Evolutionary conservation across 2,797 vertebrate genomes (phyloP).

Genomic region (Coccyzus lansbergi): DNA sequence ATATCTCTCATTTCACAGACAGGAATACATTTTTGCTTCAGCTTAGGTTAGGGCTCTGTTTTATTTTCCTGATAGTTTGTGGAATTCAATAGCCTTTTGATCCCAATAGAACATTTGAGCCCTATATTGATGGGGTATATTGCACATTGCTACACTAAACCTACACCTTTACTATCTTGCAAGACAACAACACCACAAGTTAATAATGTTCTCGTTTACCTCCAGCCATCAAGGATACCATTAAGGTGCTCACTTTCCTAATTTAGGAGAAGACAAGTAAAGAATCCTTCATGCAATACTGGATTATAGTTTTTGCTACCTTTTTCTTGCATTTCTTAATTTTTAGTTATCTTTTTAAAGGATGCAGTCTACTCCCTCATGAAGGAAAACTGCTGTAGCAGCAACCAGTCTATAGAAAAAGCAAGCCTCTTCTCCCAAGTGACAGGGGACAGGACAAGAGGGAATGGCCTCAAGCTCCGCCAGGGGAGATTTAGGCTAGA

Average conservation of each 20-base stretch:
- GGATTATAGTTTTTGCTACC: not conserved
- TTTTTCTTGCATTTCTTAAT: not conserved
- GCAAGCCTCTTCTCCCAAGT: no score
- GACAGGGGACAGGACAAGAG: no score
- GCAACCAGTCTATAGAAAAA: not conserved
- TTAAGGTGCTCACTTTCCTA: not conserved
- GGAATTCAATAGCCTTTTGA: not conserved
- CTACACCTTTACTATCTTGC: not conserved
- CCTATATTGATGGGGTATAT: accelerated
- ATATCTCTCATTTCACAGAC: not conserved
- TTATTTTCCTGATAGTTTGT: not conserved
- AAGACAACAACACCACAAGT: no score
- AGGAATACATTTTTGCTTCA: not conserved
- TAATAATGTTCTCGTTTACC: not conserved
- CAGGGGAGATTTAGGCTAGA: no score
- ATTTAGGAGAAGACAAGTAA: not conserved
- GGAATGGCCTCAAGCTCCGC: no score
- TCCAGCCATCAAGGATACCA: not conserved
- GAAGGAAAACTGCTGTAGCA: not conserved
- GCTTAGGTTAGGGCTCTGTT: not conserved
- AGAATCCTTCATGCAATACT: not conserved
- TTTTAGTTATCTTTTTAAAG: not conserved
- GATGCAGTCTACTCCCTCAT: not conserved
- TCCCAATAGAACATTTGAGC: not conserved
- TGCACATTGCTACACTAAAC: not conserved